Conservation (phyloP, 2,113 vertebrate species). For the Otus sunia region DNA sequence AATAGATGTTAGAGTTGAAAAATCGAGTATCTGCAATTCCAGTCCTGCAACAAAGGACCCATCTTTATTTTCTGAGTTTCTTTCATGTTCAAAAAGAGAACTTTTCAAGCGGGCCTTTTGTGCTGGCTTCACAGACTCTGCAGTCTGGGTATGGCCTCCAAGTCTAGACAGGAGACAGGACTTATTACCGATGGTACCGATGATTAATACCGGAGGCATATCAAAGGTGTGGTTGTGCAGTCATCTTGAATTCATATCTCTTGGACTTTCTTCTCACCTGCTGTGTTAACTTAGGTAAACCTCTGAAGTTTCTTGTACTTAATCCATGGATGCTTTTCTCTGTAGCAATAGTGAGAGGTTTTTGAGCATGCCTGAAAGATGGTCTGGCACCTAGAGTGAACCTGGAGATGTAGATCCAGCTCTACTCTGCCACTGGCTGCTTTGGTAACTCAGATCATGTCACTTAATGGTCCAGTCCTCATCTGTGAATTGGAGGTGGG, state of each 20-base stretch:
- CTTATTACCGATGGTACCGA: neutral
- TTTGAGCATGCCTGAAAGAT: neutral
- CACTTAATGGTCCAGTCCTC: neutral
- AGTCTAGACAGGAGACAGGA: conserved; percentile 46
- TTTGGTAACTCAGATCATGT: neutral
- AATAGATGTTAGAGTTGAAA: neutral
- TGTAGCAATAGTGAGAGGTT: neutral
- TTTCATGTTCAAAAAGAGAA: conserved; percentile 35
- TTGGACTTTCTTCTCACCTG: neutral
- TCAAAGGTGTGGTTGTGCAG: neutral
- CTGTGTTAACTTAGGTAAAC: neutral
- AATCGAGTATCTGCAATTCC: neutral
- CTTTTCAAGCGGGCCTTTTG: conserved; percentile 25
- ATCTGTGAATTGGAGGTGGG: neutral
- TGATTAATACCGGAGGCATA: conserved; percentile 11
- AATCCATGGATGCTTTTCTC: neutral
- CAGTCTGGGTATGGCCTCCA: conserved; percentile 36
- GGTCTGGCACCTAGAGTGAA: neutral
- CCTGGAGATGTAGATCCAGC: neutral
- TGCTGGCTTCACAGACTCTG: conserved; percentile 32
- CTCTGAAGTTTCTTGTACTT: conserved; percentile 20
- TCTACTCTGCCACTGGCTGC: neutral
- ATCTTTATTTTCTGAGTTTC: conserved; percentile 39
- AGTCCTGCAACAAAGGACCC: conserved; percentile 15
- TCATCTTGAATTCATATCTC: conserved; percentile 10